Evolutionary conservation across 2,113 vertebrate species (phyloP), one percentile per base, ranked within the genome.

Genomic region (Chloroceryle aenea): DNA sequence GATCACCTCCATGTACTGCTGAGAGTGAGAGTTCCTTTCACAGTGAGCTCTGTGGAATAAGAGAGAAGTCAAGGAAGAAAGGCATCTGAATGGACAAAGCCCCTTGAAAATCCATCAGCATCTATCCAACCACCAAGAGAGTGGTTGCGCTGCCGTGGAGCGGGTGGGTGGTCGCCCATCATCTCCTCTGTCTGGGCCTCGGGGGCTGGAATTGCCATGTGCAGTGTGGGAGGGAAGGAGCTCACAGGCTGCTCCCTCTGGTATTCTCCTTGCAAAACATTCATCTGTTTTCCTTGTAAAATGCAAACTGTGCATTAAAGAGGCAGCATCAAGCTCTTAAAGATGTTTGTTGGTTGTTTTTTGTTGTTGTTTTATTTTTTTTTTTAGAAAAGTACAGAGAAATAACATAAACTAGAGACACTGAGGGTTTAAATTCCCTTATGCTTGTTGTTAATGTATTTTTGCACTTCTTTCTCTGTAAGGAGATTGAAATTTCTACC

Each of bases 401-500:
- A 90, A 11, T 14, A 63, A 23, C 72, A 47, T 38, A 56, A 88
- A 92, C 50, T 10, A 34, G 27, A 68, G 53, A 12, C 30, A 23
- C 1, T 3, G 25, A 75, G 80, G 67, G 30, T 18, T 75, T 40
- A 40, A 4, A 29, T 61, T 78, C 66, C 94, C 48, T 59, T n/a
- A 4, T 20, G 40, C 25, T 75, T 16, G 7, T 58, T 69, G 50
- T 43, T 82, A 79, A 58, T 75, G 72, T 26, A 25, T 32, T 74
- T 89, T 76, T 87, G 64, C 17, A 7, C 25, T 89, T 81, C 59
- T 86, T 67, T 74, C 80, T 43, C 19, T 27, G 7, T 64, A 25
- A 87, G 67, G 13, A 73, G 76, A 78, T 47, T 83, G 88, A 90
- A 68, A 85, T 79, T 88, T 91, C 88, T 58, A 80, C 59, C 30